A percentile compares a stretch with the other conserved stretches of the same genome.
phyloP scores from a whole-genome alignment of 2,113 vertebrate species.

The Sebastes fasciatus region DNA sequence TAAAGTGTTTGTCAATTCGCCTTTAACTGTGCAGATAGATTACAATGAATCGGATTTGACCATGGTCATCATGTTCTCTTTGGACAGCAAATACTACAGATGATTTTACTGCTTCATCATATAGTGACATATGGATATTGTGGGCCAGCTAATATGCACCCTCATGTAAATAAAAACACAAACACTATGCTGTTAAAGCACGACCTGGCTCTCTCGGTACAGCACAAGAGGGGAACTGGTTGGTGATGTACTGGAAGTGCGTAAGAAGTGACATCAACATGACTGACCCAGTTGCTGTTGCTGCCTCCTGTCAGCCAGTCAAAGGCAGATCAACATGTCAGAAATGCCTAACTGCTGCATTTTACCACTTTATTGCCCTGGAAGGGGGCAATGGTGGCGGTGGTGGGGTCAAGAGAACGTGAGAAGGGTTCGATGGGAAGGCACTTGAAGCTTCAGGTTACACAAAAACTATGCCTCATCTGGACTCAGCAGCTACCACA shows the following conservation, averaged over 20 bases:
- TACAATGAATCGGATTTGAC: not conserved
- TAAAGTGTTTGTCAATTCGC: not conserved
- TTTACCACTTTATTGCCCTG: slow-evolving; percentile 58
- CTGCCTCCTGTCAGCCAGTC: slow-evolving; percentile 40
- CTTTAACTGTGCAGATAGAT: not conserved
- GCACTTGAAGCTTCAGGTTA: slow-evolving; percentile 57
- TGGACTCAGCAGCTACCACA: slow-evolving; percentile 34
- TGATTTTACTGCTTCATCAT: not conserved
- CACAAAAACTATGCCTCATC: slow-evolving; percentile 27
- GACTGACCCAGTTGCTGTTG: slow-evolving; percentile 31
- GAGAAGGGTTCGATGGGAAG: slow-evolving; percentile 64
- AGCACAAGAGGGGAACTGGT: slow-evolving; percentile 18
- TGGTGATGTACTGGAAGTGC: slow-evolving; percentile 29
- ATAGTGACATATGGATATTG: not conserved
- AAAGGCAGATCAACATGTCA: slow-evolving; percentile 53
- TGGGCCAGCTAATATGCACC: not conserved
- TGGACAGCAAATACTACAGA: not conserved
- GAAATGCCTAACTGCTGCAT: slow-evolving; percentile 56
- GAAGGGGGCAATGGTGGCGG: slow-evolving; percentile 21
- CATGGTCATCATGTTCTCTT: not conserved
- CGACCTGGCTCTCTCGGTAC: not conserved
- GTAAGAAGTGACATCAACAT: slow-evolving; percentile 47
- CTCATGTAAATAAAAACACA: not conserved
- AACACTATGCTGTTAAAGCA: not conserved
- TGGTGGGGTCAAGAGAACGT: slow-evolving; percentile 62